Base-by-base conservation (phyloP, 2,888 invertebrate species). In the Fissipunctia ypsillon region DNA sequence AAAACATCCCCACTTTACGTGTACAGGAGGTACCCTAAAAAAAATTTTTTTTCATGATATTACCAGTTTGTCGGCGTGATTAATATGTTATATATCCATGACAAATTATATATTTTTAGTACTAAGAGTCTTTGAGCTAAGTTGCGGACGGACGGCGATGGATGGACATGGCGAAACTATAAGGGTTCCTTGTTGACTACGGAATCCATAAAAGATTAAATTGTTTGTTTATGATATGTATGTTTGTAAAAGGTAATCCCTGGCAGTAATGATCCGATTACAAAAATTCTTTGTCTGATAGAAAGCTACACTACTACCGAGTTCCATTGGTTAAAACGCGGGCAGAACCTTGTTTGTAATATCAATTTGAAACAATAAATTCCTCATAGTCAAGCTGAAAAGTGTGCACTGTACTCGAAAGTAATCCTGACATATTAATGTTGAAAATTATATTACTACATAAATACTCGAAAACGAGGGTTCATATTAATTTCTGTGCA, bases 391-490 rank as follows among this genome's bases (percentile, higher is more conserved):
- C 2, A 38, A 3, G 16, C 3, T 31, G 16, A 74, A 45, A 52
- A 35, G 12, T 16, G 14, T 60, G 25, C 31, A 57, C 14, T 16
- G 14, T 28, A 28, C n/a, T 45, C 14, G 6, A 28, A 38, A 50
- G 1, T 48, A 80, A 80, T 74, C 50, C 16, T 80, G 50, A 74
- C 1, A 25, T 50, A 59, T 64, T 50, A 74, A 19, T 45, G 59
- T 35, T 60, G 22, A 28, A 14, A 61, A 64, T 80, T 43, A 64
- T 74, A 52, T 48, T 48, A 6, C 3, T 25, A n/a, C n/a, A n/a
- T n/a, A 64, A 64, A 54, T 31, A 35, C 2, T 38, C 19, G 14
- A 41, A 41, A 60, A 59, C 19, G 14, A 48, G 31, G 31, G 25
- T 31, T 41, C 35, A 74, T 48, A 28, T 75, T 59, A 64, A 64